Conservation (phyloP, 2,113 vertebrate species). For the Semnornis frantzii region DNA sequence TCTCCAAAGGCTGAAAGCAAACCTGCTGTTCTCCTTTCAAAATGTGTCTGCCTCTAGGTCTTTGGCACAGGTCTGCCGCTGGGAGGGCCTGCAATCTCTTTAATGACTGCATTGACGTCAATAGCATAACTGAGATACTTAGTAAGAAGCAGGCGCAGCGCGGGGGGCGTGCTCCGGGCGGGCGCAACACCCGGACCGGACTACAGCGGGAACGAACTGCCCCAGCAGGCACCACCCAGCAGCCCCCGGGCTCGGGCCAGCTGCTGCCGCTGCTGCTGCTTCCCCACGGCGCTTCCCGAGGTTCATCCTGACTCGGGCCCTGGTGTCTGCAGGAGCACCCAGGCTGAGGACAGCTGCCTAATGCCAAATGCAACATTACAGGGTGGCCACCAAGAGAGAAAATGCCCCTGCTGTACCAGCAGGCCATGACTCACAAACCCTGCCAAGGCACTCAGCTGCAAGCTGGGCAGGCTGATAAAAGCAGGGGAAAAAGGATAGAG, state of each 20-base stretch:
- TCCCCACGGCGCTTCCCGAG: not conserved
- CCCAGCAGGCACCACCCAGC: not conserved
- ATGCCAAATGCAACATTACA: not conserved
- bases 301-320: not conserved
- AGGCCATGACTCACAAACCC: not conserved
- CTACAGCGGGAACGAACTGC: conserved; percentile 64
- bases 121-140: conserved; percentile 99
- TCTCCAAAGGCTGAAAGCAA: conserved; percentile 75
- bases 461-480: not conserved
- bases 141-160: conserved; percentile 88
- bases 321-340: not conserved
- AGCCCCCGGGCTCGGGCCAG: not conserved
- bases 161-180: conserved; percentile 75
- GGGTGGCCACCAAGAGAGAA: not conserved
- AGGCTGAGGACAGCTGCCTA: not conserved
- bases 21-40: conserved; percentile 83
- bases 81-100: conserved; percentile 91
- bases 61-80: conserved; percentile 84
- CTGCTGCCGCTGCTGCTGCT: too few relatives aligned
- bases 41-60: conserved; percentile 85
- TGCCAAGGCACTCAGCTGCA: not conserved
- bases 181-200: conserved; percentile 83
- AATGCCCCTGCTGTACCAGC: not conserved
- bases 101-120: conserved; percentile 99
- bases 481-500: not conserved